Conservation (phyloP, 2,888 invertebrate genomes). For the Apoda limacodes region DNA sequence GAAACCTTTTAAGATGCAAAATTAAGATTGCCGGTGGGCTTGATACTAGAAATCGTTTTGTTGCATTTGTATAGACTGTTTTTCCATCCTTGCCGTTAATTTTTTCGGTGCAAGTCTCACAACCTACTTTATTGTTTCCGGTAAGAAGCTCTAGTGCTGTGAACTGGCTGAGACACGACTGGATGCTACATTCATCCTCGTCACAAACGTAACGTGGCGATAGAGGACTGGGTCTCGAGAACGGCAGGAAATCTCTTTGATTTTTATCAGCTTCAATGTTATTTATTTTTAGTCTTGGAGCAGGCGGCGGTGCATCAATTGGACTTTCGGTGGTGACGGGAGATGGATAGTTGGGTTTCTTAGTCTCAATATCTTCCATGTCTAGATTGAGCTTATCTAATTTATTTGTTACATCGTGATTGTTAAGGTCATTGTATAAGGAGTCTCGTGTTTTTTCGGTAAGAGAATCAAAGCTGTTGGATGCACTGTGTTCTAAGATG, state of each 20-base stretch:
- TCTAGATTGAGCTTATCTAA: conserved; percentile 48
- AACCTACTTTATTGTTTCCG: conserved; percentile 93
- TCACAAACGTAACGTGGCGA: conserved; percentile 78
- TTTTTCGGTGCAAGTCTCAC: conserved; percentile 88
- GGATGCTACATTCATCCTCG: conserved; percentile 85
- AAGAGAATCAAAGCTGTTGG: conserved; percentile 44
- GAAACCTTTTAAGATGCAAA: conserved; percentile 95
- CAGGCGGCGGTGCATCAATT: conserved; percentile 28
- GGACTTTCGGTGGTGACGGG: conserved; percentile 30
- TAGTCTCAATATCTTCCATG: conserved; percentile 35
- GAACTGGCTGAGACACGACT: conserved; percentile 93
- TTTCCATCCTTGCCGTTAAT: conserved; percentile 76
- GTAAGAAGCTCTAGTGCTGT: conserved; percentile 91
- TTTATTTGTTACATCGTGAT: conserved; percentile 30
- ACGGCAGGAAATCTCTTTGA: conserved; percentile 39
- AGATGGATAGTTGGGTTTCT: conserved; percentile 34
- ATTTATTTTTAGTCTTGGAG: conserved; percentile 36
- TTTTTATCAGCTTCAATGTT: conserved; percentile 40
- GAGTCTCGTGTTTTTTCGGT: conserved; percentile 31
- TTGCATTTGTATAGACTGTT: conserved; percentile 83
- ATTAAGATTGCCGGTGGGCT: conserved; percentile 95
- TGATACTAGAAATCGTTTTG: conserved; percentile 87
- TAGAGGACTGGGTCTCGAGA: conserved; percentile 58
- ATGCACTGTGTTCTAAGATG: conserved; percentile 46
- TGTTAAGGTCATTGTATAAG: conserved; percentile 32